Base-by-base conservation (phyloP, 2,888 invertebrate genomes). In the Eupithecia abbreviata region DNA sequence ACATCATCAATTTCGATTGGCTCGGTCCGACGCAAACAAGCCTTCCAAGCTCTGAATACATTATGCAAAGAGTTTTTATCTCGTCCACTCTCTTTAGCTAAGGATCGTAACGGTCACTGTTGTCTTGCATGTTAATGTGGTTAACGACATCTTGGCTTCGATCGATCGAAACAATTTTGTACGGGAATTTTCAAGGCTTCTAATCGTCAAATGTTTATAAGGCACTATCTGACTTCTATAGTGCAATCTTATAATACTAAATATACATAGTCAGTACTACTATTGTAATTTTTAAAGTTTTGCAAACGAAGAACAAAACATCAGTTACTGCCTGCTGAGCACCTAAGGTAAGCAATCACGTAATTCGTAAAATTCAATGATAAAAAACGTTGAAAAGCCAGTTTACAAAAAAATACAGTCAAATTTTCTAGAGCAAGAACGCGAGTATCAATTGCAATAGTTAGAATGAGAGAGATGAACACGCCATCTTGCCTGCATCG, bases 401-500 rank as follows among this genome's bases (percentile, higher is more conserved):
- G 85, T 85, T 87, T 82, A 86, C 86, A 90, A 92, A 93, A 92
- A 91, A 92, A 90, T 90, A 90, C 91, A 90, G 90, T 88, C 87
- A 87, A 91, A 90, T 89, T 84, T 88, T 82, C 78, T 81, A 84
- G 88, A 89, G 83, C 72, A 87, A 86, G 90, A 90, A 9, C 81
- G 81, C 86, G 84, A 67, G 43, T 73, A 78, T 79, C 74, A 73
- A 80, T 79, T 81, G 78, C 82, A 83, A 80, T 80, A 71, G 90
- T 84, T 83, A 84, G 90, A 93, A 82, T 82, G 91, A 90, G 93
- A 93, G 83, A 82, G 89, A 77, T 80, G 82, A 85, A 83, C 86
- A 87, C 93, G 93, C 91, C 91, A 92, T 94, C 90, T 93, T 93
- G 92, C 89, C 88, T 91, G 92, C 91, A 92, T 90, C 62, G 55